phyloP scores from a whole-genome alignment of 2,888 invertebrate species.

The Cephonodes hylas region DNA sequence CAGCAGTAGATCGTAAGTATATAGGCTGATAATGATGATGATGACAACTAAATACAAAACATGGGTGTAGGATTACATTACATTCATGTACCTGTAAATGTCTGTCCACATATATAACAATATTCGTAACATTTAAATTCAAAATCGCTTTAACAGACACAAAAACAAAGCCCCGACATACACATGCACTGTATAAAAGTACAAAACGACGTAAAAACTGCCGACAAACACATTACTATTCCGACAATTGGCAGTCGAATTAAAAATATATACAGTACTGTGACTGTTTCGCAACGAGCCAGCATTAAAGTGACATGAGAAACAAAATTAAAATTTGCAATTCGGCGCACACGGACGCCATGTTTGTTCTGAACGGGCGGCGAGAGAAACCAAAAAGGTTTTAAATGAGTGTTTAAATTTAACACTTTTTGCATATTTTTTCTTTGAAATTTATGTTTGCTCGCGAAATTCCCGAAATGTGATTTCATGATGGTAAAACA shows the following conservation, averaged over 20 bases:
- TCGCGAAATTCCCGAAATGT: no score
- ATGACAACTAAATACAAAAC: no score
- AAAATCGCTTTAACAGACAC: no score
- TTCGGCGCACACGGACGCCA: background rate
- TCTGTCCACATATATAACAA: no score
- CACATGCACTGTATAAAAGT: background rate
- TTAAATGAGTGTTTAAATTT: background rate
- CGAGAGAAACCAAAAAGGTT: background rate
- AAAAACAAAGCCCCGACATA: no score
- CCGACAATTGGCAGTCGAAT: background rate
- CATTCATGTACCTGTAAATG: no score
- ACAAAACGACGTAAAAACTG: background rate
- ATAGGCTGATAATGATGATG: no score
- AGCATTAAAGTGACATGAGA: background rate
- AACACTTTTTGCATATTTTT: background rate
- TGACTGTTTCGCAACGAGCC: background rate
- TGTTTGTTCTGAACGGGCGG: background rate
- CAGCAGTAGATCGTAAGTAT: no score
- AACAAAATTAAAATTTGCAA: conserved; percentile 11
- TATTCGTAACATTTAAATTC: no score
- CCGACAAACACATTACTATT: background rate
- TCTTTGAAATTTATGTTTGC: no score
- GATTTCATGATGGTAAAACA: no score
- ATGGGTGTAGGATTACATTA: no score
- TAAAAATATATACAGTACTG: background rate